These are phyloP conservation scores for Brachionichthys hirsutus DNA, from an alignment of 2,113 vertebrate genomes.

Conservation along the genomic window DNA sequence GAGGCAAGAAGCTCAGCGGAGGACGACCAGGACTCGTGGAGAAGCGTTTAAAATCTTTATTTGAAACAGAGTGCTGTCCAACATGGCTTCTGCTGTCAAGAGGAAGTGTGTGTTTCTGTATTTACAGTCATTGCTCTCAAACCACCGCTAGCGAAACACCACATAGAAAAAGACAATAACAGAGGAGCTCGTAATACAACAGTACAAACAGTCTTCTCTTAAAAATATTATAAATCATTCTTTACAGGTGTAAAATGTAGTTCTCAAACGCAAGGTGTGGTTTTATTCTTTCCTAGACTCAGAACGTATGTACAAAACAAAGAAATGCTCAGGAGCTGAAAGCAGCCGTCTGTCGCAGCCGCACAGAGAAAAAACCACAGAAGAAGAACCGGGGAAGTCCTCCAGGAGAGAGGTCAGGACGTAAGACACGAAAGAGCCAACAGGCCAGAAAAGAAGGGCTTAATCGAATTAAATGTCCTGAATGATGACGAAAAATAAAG, in stretches of 20 bases:
- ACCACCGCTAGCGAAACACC: slow-evolving; percentile 69
- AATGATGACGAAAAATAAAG: too few species aligned
- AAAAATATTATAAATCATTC: slow-evolving; percentile 95
- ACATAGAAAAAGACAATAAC: slow-evolving; percentile 79
- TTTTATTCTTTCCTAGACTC: slow-evolving; percentile 63
- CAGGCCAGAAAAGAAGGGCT: slow-evolving; percentile 1
- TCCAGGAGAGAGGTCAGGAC: not conserved
- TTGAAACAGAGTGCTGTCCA: slow-evolving; percentile 86
- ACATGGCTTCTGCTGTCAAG: slow-evolving; percentile 76
- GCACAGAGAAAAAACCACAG: slow-evolving; percentile 11
- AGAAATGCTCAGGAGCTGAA: slow-evolving; percentile 7
- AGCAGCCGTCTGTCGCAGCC: slow-evolving; percentile 17
- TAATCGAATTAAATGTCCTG: not conserved
- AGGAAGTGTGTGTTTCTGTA: slow-evolving; percentile 35
- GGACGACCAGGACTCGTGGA: not conserved
- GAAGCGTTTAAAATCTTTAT: slow-evolving; percentile 91
- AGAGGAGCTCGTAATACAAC: slow-evolving; percentile 76
- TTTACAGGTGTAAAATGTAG: slow-evolving; percentile 91
- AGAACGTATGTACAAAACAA: slow-evolving; percentile 89
- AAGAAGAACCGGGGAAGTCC: not conserved
- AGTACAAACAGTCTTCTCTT: slow-evolving; percentile 89
- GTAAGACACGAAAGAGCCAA: not conserved
- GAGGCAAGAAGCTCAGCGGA: too few species aligned
- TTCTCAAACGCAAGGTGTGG: slow-evolving; percentile 85
- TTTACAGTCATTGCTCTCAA: slow-evolving; percentile 65